phyloP scores from a whole-genome alignment of 2,797 vertebrate species.

The Tinamus major region DNA sequence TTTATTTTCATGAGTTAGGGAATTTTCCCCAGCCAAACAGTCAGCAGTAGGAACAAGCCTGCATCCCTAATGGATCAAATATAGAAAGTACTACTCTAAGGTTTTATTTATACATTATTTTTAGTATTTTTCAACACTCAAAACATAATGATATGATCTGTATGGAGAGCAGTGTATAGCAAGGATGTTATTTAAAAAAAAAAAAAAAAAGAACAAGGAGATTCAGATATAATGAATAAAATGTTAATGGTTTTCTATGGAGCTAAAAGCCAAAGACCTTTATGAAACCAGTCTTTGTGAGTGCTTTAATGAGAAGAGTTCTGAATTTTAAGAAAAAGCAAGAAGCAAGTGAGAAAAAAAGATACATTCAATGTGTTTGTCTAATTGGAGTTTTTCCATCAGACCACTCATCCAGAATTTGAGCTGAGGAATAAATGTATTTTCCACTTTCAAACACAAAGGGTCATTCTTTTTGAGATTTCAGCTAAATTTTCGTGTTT shows the following conservation, averaged over 20 bases:
- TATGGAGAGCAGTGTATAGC: neutral
- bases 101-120: neutral
- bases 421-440: neutral
- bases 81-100: neutral
- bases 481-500: neutral
- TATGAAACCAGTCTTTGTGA: neutral
- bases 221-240: neutral
- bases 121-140: neutral
- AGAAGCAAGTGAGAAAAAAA: neutral
- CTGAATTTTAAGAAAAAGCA: neutral
- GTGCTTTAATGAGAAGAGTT: neutral
- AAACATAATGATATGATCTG: neutral
- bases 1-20: neutral
- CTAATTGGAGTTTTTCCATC: neutral
- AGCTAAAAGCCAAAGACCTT: neutral
- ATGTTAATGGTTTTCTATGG: neutral
- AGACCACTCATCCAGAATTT: neutral
- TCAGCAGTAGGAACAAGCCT: neutral
- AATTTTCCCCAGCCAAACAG: too few species aligned
- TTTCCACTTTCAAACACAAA: neutral
- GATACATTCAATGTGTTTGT: rapidly evolving
- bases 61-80: neutral
- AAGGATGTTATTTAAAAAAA: neutral
- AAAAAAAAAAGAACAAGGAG: neutral
- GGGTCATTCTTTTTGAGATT: neutral